A percentile compares a stretch with the other conserved stretches of the same genome.
Evolutionary conservation across 2,797 vertebrate species (phyloP).

Genomic region (Benthosema pterotum): DNA sequence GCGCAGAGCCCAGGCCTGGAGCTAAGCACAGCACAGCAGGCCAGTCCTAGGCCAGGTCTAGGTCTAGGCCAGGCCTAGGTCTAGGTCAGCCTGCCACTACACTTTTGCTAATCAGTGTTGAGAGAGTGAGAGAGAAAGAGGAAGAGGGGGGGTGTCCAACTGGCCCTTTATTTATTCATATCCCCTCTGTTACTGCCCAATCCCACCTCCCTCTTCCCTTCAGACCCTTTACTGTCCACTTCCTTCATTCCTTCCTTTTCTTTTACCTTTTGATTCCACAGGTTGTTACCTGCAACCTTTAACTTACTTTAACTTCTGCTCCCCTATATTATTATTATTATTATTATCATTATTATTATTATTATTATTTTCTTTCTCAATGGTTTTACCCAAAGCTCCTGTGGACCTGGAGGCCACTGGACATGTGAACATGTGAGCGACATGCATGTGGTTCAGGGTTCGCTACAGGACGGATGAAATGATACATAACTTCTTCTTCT

Average conservation of each 20-base stretch:
- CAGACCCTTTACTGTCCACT: constrained; percentile 18
- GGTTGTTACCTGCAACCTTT: constrained; percentile 55
- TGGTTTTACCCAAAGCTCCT: constrained; percentile 44
- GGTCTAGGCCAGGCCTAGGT: constrained; percentile 21
- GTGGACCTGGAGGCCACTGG: constrained; percentile 59
- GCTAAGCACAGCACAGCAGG: constrained; percentile 61
- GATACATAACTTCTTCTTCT: no score
- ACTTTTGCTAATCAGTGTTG: constrained; percentile 64
- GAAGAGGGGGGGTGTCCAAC: constrained; percentile 48
- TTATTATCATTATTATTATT: constrained; percentile 16
- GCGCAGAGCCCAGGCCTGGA: constrained; percentile 80
- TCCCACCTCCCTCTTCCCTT: constrained; percentile 30
- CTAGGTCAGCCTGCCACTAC: constrained; percentile 22
- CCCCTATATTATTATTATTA: constrained; percentile 4
- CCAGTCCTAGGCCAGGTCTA: constrained; percentile 23
- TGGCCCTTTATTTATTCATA: constrained; percentile 64
- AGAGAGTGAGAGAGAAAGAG: constrained; percentile 50
- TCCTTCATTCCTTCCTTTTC: constrained; percentile 59
- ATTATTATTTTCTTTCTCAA: constrained; percentile 37
- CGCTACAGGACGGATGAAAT: constrained; percentile 25
- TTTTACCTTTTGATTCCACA: constrained; percentile 66
- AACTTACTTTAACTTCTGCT: constrained; percentile 45
- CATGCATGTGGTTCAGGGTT: constrained; percentile 62
- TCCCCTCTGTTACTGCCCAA: constrained; percentile 57
- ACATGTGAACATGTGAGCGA: constrained; percentile 54